phyloP scores from a whole-genome alignment of 1,140 invertebrate genomes.

The Himalopsyche phryganea region DNA sequence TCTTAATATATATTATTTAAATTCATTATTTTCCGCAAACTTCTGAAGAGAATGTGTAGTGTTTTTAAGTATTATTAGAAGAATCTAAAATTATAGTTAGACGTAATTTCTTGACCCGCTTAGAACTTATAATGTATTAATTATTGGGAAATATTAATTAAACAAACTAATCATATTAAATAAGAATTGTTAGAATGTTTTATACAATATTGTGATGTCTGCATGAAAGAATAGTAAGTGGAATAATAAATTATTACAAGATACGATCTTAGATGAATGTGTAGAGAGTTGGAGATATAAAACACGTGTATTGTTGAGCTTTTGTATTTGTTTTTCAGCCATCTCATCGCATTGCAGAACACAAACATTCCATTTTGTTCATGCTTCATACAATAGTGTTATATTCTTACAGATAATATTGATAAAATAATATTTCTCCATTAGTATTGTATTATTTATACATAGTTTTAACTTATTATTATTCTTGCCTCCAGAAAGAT shows the following conservation, averaged over 20 bases:
- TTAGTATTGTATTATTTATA: background rate
- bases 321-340: slow-evolving; percentile 19
- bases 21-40: too few relatives aligned
- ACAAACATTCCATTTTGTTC: slow-evolving; percentile 8
- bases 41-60: too few relatives aligned
- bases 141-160: background rate
- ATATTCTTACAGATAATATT: background rate
- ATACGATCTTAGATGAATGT: background rate
- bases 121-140: background rate
- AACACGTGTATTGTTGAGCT: slow-evolving; percentile 26
- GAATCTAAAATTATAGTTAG: too few relatives aligned
- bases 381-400: slow-evolving; percentile 1
- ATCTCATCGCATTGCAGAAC: slow-evolving; percentile 16
- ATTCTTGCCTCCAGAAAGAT: too few relatives aligned
- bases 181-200: background rate
- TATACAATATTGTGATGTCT: background rate
- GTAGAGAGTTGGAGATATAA: slow-evolving; percentile 7
- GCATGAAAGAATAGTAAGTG: background rate
- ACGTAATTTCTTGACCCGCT: background rate
- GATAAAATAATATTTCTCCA: background rate
- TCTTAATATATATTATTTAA: too few relatives aligned
- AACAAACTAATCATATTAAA: slow-evolving; percentile 1
- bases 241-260: slow-evolving; percentile 11
- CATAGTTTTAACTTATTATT: background rate
- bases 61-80: too few relatives aligned